Evolutionary conservation across 1,140 invertebrate species (phyloP), one percentile per base, ranked within the genome.

Genomic region (Heliconius congener): DNA sequence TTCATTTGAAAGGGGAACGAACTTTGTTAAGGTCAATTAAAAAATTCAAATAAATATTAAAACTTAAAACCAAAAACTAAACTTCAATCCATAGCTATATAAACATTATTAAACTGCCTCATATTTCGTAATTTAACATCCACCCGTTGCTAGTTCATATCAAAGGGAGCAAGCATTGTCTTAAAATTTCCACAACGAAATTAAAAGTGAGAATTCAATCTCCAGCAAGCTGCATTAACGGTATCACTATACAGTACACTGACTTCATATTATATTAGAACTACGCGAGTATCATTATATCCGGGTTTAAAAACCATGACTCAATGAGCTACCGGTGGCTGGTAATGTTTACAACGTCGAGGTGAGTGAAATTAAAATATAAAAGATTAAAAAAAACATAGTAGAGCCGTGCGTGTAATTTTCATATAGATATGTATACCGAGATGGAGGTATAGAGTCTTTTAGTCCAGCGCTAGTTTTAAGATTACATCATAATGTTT

Each of bases 181-280:
- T 85, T 77, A 71, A 74, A 81, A 77, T 84, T 91, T 91, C 89
- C 87, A 89, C 86, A 87, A 84, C 79, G 88, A 91, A 91, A 92
- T 88, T 90, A 93, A 93, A 90, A 92, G 92, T 91, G 90, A 91
- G 86, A 88, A 91, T 91, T 89, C 89, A 91, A 91, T 93, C 84
- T 89, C 83, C 80, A 77, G 72, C 78, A 74, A 84, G 81, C 80
- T 84, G 83, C 76, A 84, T 85, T 87, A 92, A 93, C 91, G 90
- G 90, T 91, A 90, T 85, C 83, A 82, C 37, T 84, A 57, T 81
- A 91, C 90, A 87, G 85, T 87, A 91, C 90, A 86, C 83, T 87
- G 87, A 88, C 82, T 88, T 85, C 88, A 83, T 88, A 30, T 30
- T 66, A 88, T 88, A 91, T 89, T 89, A 89, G 87, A 91, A 88